A percentile compares a stretch with the other conserved stretches of the same genome.
Conservation (phyloP, 2,888 invertebrate species). For the Argynnis bischoffii region DNA sequence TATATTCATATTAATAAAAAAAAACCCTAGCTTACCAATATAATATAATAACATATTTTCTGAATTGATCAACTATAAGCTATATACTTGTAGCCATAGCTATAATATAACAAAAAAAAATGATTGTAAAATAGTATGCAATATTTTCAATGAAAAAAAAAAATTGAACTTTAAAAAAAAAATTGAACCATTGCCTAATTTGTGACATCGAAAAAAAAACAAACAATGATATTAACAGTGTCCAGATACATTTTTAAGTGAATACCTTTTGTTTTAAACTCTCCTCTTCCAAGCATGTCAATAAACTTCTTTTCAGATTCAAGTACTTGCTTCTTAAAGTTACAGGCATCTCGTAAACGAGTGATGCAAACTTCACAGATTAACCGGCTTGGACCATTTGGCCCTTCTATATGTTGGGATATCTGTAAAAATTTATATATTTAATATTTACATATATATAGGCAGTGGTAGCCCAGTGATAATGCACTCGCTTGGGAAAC, state of each 20-base stretch:
- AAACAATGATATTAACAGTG: not conserved
- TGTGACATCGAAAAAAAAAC: not conserved
- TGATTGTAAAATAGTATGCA: too few species aligned
- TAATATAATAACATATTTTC: too few species aligned
- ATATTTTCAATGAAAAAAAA: too few species aligned
- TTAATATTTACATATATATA: not conserved
- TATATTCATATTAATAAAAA: too few species aligned
- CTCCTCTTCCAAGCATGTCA: conserved; percentile 70
- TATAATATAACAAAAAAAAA: too few species aligned
- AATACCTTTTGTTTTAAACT: conserved; percentile 61
- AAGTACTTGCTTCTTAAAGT: conserved; percentile 75
- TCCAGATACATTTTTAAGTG: not conserved
- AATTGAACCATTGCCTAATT: not conserved
- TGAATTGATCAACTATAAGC: too few species aligned
- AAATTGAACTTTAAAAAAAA: too few species aligned
- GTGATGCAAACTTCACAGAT: conserved; percentile 78
- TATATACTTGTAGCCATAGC: too few species aligned
- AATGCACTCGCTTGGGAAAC: too few species aligned
- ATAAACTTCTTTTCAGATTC: conserved; percentile 73
- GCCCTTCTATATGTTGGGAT: conserved; percentile 72
- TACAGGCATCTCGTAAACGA: conserved; percentile 70
- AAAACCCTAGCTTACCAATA: too few species aligned
- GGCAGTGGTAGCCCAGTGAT: too few species aligned
- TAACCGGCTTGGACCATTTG: conserved; percentile 69
- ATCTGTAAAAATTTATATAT: conserved; percentile 52